Base-by-base conservation (phyloP, 2,888 invertebrate species). In the Troilus luridus region DNA sequence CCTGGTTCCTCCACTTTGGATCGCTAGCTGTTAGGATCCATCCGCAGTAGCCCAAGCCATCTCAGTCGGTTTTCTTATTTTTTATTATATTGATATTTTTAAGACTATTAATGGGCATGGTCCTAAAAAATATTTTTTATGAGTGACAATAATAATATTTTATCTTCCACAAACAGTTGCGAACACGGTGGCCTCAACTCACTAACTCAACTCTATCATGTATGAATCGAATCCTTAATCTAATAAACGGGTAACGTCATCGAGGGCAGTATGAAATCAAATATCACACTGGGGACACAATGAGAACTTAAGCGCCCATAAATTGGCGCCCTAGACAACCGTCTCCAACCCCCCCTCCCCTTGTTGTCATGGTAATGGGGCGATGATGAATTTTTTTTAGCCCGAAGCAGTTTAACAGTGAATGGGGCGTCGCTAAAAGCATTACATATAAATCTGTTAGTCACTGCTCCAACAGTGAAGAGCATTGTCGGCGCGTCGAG, bases 391-490 rank as follows among this genome's bases (percentile, higher is more conserved):
- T 41, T 41, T 41, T 77, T 41, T 77, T 77, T 27, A 17, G 72
- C 27, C 8, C 3, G 17, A 1, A 19, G 72, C 72, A 77, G 72
- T 77, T 77, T 77, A 77, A 41, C 72, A 19, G 17, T 77, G 72
- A 77, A 77, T 77, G 72, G 72, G 41, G 72, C 41, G 17, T 6
- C 17, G 17, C 27, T 77, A 77, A 77, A 77, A 41, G 41, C 27
- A 77, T 77, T 77, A 77, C 72, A 77, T 41, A 77, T 27, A 67
- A 41, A 77, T 77, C 72, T 77, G 72, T 77, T 77, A 77, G 72
- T 77, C 72, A 77, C 27, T 77, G 41, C 27, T 77, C 72, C 27
- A 77, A 77, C 72, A 77, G 72, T 72, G 27, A 24, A 12, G 72
- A 6, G 27, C 9, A 41, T 77, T 77, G 72, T 77, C 8, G 8